Conservation (phyloP, 2,888 invertebrate species). For the Gibbula magus region DNA sequence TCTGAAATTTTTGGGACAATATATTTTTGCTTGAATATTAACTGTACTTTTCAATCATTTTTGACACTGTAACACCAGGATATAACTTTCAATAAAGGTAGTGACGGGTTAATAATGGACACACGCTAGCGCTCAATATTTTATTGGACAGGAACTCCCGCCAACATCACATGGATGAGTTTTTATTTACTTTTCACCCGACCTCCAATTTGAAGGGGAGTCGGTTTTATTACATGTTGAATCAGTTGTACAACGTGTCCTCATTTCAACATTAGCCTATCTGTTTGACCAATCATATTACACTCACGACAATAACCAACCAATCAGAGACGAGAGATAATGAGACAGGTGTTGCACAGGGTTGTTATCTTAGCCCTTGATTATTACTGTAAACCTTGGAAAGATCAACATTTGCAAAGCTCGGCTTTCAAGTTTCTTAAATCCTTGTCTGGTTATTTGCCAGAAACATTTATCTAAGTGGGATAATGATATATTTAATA, state of each 20-base stretch:
- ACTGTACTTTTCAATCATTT: not conserved
- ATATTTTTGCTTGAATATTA: too few relatives aligned
- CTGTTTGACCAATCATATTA: not conserved
- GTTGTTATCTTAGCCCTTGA: conserved; percentile 9
- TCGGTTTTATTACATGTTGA: not conserved
- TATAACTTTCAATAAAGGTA: not conserved
- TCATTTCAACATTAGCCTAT: not conserved
- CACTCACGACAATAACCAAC: not conserved
- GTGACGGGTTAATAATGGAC: not conserved
- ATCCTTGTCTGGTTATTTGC: too few relatives aligned
- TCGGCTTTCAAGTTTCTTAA: not conserved
- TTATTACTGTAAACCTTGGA: not conserved
- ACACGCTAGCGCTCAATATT: not conserved
- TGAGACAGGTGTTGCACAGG: not conserved
- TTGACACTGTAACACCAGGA: not conserved
- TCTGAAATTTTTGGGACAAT: too few relatives aligned
- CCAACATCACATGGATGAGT: not conserved
- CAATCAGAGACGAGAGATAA: not conserved
- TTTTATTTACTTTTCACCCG: not conserved
- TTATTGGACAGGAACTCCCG: not conserved
- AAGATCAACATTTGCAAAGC: not conserved
- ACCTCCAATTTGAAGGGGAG: not conserved
- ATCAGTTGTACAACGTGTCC: not conserved
- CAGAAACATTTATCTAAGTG: too few relatives aligned
- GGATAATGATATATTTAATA: too few relatives aligned